Evolutionary conservation across 2,888 invertebrate genomes (phyloP), one percentile per base, ranked within the genome.

Genomic region (Latheticus oryzae): DNA sequence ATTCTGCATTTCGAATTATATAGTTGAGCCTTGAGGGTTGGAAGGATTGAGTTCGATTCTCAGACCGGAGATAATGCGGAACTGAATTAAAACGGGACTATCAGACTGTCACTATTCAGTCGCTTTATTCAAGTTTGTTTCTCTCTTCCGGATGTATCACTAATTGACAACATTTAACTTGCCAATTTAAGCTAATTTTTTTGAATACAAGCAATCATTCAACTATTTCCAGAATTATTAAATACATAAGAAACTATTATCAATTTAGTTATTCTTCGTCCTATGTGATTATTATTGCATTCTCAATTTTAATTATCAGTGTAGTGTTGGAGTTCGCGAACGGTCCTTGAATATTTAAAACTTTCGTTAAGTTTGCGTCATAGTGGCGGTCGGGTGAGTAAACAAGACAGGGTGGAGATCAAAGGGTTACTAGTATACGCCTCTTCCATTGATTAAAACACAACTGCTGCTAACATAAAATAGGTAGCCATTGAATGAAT

Each of bases 311-410:
- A 74, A 74, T 75, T 72, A 73, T 65, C 65, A 63, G 71, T 72
- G 68, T 73, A 73, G 72, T n/a, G n/a, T 73, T 70, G 69, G 65
- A 67, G 67, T 62, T 66, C 63, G 64, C 67, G 66, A 58, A 61
- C 69, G 65, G 62, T 61, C 61, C 64, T 66, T 69, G 70, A 74
- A 76, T 76, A 76, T 75, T 76, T 75, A 75, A 76, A 75, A 74
- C 71, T 74, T 69, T 69, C 63, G 62, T 62, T 63, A 69, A 66
- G 68, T 68, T 71, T 58, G 61, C 63, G 64, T 68, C 60, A 65
- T 63, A 65, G 56, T 60, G 63, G 64, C 57, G 54, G 47, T 51
- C 48, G 65, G 52, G 53, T 60, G 43, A 53, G 70, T 67, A 68
- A 71, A 71, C 68, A 67, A 65, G 61, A 64, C 66, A 58, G 60